phyloP scores from a whole-genome alignment of 2,797 vertebrate species.

The Mormyrops boulengeri region DNA sequence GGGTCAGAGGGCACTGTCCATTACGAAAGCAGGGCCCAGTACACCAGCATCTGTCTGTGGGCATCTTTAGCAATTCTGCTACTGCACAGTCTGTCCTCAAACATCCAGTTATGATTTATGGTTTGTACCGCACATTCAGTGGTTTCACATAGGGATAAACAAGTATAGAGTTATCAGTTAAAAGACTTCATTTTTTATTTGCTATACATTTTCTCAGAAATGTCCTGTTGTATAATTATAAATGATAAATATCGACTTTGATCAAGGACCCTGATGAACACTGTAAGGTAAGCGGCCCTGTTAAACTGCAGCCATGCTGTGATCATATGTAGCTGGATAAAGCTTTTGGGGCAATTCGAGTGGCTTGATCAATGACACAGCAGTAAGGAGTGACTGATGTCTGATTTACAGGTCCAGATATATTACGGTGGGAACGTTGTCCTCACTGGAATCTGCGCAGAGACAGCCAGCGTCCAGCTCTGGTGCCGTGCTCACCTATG shows the following conservation, averaged over 20 bases:
- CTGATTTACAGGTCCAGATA: background rate
- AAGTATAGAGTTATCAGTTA: background rate
- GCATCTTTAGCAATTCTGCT: background rate
- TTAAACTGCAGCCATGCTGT: background rate
- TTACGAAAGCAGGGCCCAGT: background rate
- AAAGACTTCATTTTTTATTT: background rate
- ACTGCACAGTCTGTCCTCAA: background rate
- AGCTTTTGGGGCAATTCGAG: background rate
- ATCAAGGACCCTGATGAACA: background rate
- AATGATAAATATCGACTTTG: background rate
- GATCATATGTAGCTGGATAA: background rate
- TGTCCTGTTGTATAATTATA: background rate
- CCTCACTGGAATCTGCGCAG: background rate
- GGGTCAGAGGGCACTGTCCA: background rate
- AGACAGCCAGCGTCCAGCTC: background rate
- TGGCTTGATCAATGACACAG: background rate
- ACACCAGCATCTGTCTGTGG: background rate
- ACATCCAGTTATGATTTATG: background rate
- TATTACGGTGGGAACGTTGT: background rate
- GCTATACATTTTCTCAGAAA: background rate
- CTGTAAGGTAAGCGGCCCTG: background rate
- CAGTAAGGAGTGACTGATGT: background rate
- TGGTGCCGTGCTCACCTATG: conserved; percentile 68
- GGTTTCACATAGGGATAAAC: background rate
- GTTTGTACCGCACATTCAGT: background rate